Evolutionary conservation across 1,140 invertebrate genomes (phyloP), one percentile per base, ranked within the genome.

Genomic region (Leptestheria dahalacensis): DNA sequence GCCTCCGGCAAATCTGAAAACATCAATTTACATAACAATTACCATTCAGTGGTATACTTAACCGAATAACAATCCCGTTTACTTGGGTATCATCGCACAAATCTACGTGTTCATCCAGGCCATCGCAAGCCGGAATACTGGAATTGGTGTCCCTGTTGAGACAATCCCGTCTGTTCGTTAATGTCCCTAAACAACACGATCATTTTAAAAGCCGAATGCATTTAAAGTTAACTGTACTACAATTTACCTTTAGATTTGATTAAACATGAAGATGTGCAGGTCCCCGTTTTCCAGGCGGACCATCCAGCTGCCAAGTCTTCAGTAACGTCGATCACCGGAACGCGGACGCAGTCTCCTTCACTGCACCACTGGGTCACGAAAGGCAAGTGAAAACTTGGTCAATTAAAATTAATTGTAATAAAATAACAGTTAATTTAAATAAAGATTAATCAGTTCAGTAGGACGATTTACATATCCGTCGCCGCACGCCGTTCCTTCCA

Each of bases 401-500:
- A 6, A 9, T 41, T 15, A 41, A 41, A 41, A 41, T 41, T 15
- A 41, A n/a, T n/a, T n/a, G n/a, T n/a, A n/a, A n/a, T n/a, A n/a
- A n/a, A n/a, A n/a, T n/a, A 41, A 41, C 33, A 57, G 48, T 4
- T 1, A 61, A 28, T 58, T 28, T 65, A 56, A 25, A 56, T 28
- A 28, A 28, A 29, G 3, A 29, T 28, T n/a, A n/a, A n/a, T n/a
- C n/a, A n/a, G n/a, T n/a, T n/a, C 23, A 56, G 12, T 12, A 33
- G 12, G 11, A 56, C 9, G 2, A 56, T 67, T 67, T n/a, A 64
- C 63, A 60, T 67, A 15, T 64, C 63, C 62, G 66, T 68, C 21
- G 49, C 61, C 12, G 68, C 88, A 91, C 15, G 74, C 72, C 1
- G 86, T 90, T 1, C 88, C 88, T 63, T 90, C 87, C 2, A 91